Conservation (phyloP, 2,888 invertebrate genomes). For the Spisula solida region DNA sequence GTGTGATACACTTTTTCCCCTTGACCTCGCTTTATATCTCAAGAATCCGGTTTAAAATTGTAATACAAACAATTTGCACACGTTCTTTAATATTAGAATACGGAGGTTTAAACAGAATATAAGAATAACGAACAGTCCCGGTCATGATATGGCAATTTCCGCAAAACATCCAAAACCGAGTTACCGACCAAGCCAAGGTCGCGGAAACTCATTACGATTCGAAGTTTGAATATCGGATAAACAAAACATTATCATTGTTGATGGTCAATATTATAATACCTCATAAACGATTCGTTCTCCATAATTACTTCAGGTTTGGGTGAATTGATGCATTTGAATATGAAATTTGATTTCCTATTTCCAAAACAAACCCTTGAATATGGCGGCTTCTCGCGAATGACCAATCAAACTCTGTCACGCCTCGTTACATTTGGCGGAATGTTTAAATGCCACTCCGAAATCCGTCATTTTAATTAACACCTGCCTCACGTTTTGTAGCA, state of each 20-base stretch:
- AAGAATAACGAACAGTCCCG: too few relatives aligned
- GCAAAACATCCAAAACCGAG: too few relatives aligned
- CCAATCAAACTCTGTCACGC: slow-evolving; percentile 27
- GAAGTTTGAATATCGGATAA: not conserved
- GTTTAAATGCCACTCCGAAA: not conserved
- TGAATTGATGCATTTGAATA: not conserved
- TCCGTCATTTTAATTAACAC: too few relatives aligned
- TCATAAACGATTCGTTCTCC: slow-evolving; percentile 51
- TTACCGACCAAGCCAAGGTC: not conserved
- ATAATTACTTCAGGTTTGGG: not conserved
- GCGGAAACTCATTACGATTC: slow-evolving; percentile 14
- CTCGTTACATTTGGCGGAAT: not conserved
- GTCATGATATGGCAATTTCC: not conserved
- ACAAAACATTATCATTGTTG: not conserved
- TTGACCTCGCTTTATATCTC: too few relatives aligned
- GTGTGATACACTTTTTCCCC: too few relatives aligned
- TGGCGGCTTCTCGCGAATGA: slow-evolving; percentile 35
- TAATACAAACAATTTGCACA: too few relatives aligned
- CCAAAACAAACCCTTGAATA: slow-evolving; percentile 43
- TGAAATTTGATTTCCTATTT: not conserved
- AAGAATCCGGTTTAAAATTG: too few relatives aligned
- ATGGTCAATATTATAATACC: slow-evolving; percentile 37
- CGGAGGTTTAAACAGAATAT: too few relatives aligned
- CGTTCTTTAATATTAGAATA: too few relatives aligned
- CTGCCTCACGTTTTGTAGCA: too few relatives aligned